A percentile compares a stretch with the other conserved stretches of the same genome.
Evolutionary conservation across 2,888 invertebrate species (phyloP).

Genomic region (Hermaeophaga mercurialis): DNA sequence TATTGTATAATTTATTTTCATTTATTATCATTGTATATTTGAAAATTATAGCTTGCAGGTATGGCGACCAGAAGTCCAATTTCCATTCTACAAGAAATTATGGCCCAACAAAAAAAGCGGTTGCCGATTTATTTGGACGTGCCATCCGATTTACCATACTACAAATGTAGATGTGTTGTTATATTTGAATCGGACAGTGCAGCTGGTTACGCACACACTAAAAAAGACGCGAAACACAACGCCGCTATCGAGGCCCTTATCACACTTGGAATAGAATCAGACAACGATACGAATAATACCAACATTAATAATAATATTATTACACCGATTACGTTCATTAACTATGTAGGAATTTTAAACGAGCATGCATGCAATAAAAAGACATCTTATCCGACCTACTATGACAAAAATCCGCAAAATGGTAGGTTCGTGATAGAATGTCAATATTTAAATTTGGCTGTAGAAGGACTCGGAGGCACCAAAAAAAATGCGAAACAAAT

Average conservation of each 20-base stretch:
- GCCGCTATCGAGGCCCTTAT: conserved; percentile 31
- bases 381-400: conserved; percentile 30
- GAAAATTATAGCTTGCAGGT: too few relatives aligned
- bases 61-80: conserved; percentile 41
- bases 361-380: conserved; percentile 30
- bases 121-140: conserved; percentile 27
- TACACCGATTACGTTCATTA: background rate
- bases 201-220: conserved; percentile 31
- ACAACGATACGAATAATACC: too few relatives aligned
- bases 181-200: conserved; percentile 19
- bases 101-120: conserved; percentile 14
- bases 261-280: conserved; percentile 3
- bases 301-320: background rate
- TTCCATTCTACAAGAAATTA: conserved; percentile 37
- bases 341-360: conserved; percentile 36
- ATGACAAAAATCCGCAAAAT: conserved; percentile 17
- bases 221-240: conserved; percentile 39
- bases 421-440: conserved; percentile 30
- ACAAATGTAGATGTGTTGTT: conserved; percentile 29
- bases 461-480: conserved; percentile 30
- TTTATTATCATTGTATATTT: too few relatives aligned
- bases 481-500: conserved; percentile 39
- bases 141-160: conserved; percentile 16
- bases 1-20: too few relatives aligned
- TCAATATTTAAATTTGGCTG: conserved; percentile 21